phyloP scores from a whole-genome alignment of 2,888 invertebrate species.

The Troides oblongomaculatus region DNA sequence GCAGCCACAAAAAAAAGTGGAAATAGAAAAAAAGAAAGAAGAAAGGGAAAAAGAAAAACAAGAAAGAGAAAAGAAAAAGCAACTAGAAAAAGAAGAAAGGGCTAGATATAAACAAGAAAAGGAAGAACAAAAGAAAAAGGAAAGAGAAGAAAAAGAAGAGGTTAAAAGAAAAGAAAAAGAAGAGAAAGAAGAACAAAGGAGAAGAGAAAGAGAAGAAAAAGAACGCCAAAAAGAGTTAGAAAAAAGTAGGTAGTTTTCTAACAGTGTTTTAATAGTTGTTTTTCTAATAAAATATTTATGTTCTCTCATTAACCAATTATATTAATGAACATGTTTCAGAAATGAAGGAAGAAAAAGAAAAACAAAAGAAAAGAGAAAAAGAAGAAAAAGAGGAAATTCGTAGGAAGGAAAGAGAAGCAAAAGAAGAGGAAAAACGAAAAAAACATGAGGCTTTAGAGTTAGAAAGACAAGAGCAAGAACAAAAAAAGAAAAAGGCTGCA shows the following conservation, averaged over 20 bases:
- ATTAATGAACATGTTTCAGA: constrained; percentile 52
- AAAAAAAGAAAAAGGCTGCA: constrained; percentile 88
- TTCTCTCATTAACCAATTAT: neutral
- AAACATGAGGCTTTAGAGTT: constrained; percentile 82
- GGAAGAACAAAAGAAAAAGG: constrained; percentile 61
- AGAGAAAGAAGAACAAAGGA: constrained; percentile 77
- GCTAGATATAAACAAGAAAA: constrained; percentile 69
- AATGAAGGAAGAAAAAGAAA: constrained; percentile 67
- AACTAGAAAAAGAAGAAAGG: constrained; percentile 72
- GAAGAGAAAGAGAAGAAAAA: constrained; percentile 51
- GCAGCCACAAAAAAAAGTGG: constrained; percentile 76
- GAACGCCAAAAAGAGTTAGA: constrained; percentile 78
- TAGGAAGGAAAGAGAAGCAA: constrained; percentile 75
- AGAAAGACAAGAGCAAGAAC: constrained; percentile 85
- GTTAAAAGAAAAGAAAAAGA: constrained; percentile 66
- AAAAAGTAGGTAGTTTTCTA: constrained; percentile 55
- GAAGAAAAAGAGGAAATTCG: constrained; percentile 75
- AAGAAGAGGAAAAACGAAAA: constrained; percentile 81
- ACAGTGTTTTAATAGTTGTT: neutral
- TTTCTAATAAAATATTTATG: neutral
- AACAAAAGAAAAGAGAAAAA: constrained; percentile 62
- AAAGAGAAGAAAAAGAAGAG: constrained; percentile 72
- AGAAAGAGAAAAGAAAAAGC: constrained; percentile 67
- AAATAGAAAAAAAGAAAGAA: constrained; percentile 79
- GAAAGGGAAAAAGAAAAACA: constrained; percentile 75